Percentiles rank a stretch among this genome's conserved stretches.
These are phyloP conservation scores for Phragmatobia fuliginosa DNA, from an alignment of 2,888 invertebrate species.

Conservation along the genomic window DNA sequence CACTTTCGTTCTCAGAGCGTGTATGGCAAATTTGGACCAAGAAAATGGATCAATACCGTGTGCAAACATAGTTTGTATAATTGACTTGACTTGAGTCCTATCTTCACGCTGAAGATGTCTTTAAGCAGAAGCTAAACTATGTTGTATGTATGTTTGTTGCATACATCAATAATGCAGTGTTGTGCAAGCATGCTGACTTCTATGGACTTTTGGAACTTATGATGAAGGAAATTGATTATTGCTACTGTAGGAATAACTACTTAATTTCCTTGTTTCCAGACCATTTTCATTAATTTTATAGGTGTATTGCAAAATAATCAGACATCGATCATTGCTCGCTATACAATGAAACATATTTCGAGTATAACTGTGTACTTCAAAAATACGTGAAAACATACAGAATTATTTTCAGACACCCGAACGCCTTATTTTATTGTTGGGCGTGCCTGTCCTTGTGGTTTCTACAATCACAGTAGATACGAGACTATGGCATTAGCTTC, in stretches of 20 bases:
- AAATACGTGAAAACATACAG: not conserved
- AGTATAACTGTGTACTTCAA: not conserved
- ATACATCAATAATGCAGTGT: not conserved
- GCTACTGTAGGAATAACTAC: not conserved
- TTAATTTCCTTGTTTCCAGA: not conserved
- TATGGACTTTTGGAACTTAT: not conserved
- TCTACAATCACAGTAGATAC: no score
- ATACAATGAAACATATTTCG: not conserved
- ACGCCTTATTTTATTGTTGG: not conserved
- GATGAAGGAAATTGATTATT: not conserved
- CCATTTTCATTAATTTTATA: not conserved
- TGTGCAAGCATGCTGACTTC: not conserved
- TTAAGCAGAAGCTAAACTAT: no score
- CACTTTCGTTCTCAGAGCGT: not conserved
- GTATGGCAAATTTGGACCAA: slow-evolving; percentile 3
- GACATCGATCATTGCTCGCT: not conserved
- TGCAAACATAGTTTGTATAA: no score
- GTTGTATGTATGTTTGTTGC: not conserved
- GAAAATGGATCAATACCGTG: not conserved
- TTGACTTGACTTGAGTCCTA: not conserved
- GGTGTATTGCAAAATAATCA: not conserved
- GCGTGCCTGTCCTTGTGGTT: no score
- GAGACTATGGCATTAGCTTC: no score
- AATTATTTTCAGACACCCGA: not conserved
- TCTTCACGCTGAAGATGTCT: not conserved